Evolutionary conservation across 30 jellyfish, hydroid and myxozoan species (phyloP).

Genomic region (Aurelia aurita): DNA sequence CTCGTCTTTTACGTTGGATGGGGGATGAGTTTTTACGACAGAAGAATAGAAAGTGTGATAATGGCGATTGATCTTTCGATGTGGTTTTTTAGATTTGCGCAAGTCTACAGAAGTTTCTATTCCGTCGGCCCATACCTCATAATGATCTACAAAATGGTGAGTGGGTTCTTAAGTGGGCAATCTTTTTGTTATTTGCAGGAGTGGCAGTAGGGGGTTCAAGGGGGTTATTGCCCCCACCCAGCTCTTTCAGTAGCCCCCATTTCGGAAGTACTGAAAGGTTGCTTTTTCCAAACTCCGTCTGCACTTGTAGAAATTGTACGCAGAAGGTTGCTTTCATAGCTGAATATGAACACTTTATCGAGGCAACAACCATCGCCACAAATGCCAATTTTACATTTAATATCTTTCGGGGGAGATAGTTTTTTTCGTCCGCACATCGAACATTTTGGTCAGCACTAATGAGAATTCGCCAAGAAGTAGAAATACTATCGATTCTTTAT

Average conservation of each 20-base stretch:
- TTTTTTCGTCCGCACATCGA: too few species aligned
- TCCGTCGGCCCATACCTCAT: constrained; percentile 77
- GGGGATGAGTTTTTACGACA: constrained; percentile 21
- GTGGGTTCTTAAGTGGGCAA: not conserved
- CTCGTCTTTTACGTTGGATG: constrained; percentile 43
- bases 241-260: not conserved
- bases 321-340: too few species aligned
- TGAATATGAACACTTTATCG: too few species aligned
- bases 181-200: not conserved
- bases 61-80: constrained; percentile 52
- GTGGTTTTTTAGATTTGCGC: constrained; percentile 52
- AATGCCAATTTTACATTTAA: too few species aligned
- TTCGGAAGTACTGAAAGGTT: too few species aligned
- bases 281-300: too few species aligned
- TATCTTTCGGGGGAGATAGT: too few species aligned
- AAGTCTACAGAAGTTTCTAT: constrained; percentile 57
- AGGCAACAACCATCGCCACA: too few species aligned
- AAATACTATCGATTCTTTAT: too few species aligned
- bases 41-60: constrained; percentile 29
- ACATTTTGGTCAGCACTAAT: too few species aligned
- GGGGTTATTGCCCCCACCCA: not conserved
- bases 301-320: too few species aligned
- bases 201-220: not conserved
- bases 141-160: constrained; percentile 78
- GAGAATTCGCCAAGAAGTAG: too few species aligned